Percentiles rank a stretch among this genome's conserved stretches.
Conservation (phyloP, 2,113 vertebrate species). For the Syngnathus scovelli region DNA sequence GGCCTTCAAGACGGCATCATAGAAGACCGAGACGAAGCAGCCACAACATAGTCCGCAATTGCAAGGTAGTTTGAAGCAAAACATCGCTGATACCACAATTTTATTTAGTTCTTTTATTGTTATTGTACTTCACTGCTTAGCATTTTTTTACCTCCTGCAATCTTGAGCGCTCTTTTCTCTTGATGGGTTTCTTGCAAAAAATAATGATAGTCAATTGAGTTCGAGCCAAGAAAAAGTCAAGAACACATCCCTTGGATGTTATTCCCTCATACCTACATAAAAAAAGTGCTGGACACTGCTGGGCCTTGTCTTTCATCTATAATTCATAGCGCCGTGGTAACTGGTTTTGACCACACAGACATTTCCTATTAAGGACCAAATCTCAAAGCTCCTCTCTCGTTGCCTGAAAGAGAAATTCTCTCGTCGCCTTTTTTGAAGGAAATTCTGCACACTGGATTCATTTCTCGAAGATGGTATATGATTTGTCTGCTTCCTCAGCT, state of each 20-base stretch:
- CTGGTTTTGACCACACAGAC: slow-evolving; percentile 3
- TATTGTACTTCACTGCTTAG: background rate
- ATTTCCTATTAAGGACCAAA: slow-evolving; percentile 1
- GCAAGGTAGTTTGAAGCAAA: slow-evolving; percentile 16
- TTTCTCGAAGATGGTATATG: background rate
- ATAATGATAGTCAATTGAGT: background rate
- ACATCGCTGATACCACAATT: slow-evolving; percentile 1
- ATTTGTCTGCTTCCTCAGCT: background rate
- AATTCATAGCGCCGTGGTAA: slow-evolving; percentile 5
- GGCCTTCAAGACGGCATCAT: slow-evolving; percentile 90
- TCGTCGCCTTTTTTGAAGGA: background rate
- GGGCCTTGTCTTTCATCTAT: slow-evolving; percentile 5
- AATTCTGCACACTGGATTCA: background rate
- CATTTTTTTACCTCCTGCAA: background rate
- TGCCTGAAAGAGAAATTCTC: slow-evolving; percentile 4
- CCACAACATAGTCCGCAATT: background rate
- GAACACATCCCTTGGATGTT: background rate
- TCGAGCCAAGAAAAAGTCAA: background rate
- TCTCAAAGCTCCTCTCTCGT: slow-evolving; percentile 3
- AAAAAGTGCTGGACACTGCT: slow-evolving; percentile 7
- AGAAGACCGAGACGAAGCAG: slow-evolving; percentile 16
- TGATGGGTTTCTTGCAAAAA: background rate
- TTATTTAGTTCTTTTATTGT: background rate
- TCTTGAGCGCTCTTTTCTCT: background rate
- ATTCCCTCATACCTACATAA: slow-evolving; percentile 4